Conservation (phyloP, 2,113 vertebrate species). For the Stigmatopora nigra region DNA sequence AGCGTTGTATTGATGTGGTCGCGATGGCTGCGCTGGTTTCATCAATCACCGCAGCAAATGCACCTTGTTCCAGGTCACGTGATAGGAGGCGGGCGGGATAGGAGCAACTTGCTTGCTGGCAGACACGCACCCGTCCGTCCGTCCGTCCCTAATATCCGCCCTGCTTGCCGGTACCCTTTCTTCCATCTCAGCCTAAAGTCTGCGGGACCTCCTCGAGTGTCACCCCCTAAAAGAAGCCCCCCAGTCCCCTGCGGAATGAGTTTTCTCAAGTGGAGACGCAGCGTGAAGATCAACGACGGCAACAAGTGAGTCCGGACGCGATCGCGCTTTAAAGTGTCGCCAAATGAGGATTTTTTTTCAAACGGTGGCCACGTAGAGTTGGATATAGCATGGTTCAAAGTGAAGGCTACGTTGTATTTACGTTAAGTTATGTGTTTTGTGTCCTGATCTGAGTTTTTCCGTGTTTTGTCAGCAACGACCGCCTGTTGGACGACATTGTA, state of each 20-base stretch:
- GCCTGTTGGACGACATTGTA: slow-evolving; percentile 35
- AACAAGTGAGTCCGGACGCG: slow-evolving; percentile 55
- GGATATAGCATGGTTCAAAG: neutral
- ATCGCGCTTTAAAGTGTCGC: no score
- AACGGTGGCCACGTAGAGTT: neutral
- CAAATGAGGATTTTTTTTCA: neutral
- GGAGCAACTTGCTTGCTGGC: no score
- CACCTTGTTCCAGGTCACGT: slow-evolving; percentile 45
- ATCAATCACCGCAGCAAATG: slow-evolving; percentile 5
- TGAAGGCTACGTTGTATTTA: no score
- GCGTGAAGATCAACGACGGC: slow-evolving; percentile 54
- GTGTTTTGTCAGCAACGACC: slow-evolving; percentile 6
- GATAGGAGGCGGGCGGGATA: slow-evolving; percentile 26
- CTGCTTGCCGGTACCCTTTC: neutral
- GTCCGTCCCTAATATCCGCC: neutral
- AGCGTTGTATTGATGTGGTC: no score
- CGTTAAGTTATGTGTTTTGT: neutral
- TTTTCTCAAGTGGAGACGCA: slow-evolving; percentile 64
- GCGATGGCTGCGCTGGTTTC: no score
- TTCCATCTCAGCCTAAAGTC: neutral
- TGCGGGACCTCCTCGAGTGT: neutral
- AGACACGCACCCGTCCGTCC: neutral
- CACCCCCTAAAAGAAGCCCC: neutral
- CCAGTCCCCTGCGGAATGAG: slow-evolving; percentile 59
- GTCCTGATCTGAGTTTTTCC: neutral